A percentile compares a stretch with the other conserved stretches of the same genome.
Evolutionary conservation across 2,113 vertebrate species (phyloP).

Genomic region (Paedocypris sp.): DNA sequence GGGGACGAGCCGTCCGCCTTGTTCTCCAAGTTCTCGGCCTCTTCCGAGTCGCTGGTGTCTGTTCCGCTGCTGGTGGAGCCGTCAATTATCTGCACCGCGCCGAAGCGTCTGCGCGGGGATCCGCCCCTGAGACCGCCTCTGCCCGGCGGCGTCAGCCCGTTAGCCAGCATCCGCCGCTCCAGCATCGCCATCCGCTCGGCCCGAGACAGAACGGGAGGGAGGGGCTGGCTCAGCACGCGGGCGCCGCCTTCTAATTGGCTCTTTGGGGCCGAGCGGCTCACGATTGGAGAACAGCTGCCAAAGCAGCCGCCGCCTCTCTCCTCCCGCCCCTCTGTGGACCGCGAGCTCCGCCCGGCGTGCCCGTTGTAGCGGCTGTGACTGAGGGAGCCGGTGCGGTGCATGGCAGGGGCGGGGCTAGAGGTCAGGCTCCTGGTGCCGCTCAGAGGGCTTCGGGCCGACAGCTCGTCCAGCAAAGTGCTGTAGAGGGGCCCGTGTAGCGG

Average conservation of each 20-base stretch:
- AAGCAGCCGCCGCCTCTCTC: conserved; percentile 35
- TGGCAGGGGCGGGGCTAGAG: conserved; percentile 57
- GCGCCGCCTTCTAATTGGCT: conserved; percentile 68
- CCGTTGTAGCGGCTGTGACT: conserved; percentile 69
- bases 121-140: conserved; percentile 46
- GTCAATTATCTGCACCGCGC: conserved; percentile 68
- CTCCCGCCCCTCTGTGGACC: conserved; percentile 20
- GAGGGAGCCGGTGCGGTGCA: conserved; percentile 58
- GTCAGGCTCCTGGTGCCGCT: conserved; percentile 63
- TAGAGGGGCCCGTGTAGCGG: conserved; percentile 59
- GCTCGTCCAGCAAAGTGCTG: conserved; percentile 62
- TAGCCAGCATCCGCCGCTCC: conserved; percentile 67
- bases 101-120: conserved; percentile 37
- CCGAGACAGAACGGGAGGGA: conserved; percentile 45
- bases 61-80: conserved; percentile 75
- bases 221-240: conserved; percentile 56
- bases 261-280: conserved; percentile 44
- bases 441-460: conserved; percentile 58
- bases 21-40: conserved; percentile 65
- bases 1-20: conserved; percentile 55
- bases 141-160: conserved; percentile 59
- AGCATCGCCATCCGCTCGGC: conserved; percentile 50
- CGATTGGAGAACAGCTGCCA: conserved; percentile 52
- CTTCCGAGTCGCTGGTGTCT: conserved; percentile 83
- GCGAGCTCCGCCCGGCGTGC: conserved; percentile 31